These are phyloP conservation scores for Poeciliopsis occidentalis DNA, from an alignment of 2,113 vertebrate genomes.

Conservation along the genomic window DNA sequence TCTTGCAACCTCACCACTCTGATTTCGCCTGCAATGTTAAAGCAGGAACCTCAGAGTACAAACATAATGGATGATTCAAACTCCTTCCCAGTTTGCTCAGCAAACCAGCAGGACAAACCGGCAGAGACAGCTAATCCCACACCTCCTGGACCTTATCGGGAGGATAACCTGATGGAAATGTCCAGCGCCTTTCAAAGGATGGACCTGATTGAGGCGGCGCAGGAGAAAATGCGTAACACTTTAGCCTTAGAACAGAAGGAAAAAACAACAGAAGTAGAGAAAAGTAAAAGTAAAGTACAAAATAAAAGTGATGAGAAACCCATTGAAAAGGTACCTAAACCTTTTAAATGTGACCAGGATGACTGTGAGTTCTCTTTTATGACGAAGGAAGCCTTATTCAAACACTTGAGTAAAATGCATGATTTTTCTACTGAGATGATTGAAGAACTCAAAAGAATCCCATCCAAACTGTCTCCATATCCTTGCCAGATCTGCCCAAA, in stretches of 20 bases:
- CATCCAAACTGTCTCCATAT: slow-evolving; percentile 94
- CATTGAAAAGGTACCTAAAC: slow-evolving; percentile 83
- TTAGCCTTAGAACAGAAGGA: slow-evolving; percentile 59
- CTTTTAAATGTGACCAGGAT: slow-evolving; percentile 91
- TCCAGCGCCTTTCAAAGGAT: slow-evolving; percentile 89
- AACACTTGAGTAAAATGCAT: slow-evolving; percentile 92
- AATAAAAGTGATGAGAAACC: slow-evolving; percentile 72
- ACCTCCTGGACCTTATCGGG: slow-evolving; percentile 67
- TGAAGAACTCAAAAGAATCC: slow-evolving; percentile 93
- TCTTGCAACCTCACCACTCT: slow-evolving; percentile 64
- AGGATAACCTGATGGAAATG: slow-evolving; percentile 88
- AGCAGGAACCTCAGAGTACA: slow-evolving; percentile 68
- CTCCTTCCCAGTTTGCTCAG: slow-evolving; percentile 33
- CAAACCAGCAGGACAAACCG: slow-evolving; percentile 62
- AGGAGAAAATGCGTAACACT: slow-evolving; percentile 65
- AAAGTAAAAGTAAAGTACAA: slow-evolving; percentile 54
- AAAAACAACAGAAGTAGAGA: slow-evolving; percentile 61
- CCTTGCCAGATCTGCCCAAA: slow-evolving; percentile 94
- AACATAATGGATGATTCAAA: slow-evolving; percentile 65
- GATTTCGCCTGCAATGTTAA: slow-evolving; percentile 60
- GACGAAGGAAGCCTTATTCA: slow-evolving; percentile 97
- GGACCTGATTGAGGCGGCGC: slow-evolving; percentile 85
- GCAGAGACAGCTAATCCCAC: slow-evolving; percentile 46
- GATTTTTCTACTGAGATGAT: slow-evolving; percentile 92
- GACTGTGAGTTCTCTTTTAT: slow-evolving; percentile 94